Evolutionary conservation across 2,888 invertebrate genomes (phyloP).

Genomic region (Gnatocerus cornutus): DNA sequence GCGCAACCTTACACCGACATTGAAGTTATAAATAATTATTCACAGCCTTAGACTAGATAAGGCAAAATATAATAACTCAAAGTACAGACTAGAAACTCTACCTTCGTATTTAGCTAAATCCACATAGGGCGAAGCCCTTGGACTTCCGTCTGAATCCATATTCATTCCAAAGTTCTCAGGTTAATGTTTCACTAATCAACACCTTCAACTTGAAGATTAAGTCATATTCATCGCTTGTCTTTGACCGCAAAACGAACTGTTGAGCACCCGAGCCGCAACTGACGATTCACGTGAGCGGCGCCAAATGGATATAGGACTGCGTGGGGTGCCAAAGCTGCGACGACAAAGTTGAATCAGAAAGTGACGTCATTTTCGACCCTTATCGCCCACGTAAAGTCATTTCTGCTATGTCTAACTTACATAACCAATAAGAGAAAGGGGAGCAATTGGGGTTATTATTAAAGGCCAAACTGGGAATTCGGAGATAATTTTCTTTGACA

Average conservation of each 20-base stretch:
- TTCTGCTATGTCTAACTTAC: constrained; percentile 14
- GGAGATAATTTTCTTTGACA: not conserved
- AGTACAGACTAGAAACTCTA: constrained; percentile 37
- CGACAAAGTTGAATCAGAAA: constrained; percentile 42
- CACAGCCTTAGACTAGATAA: constrained; percentile 13
- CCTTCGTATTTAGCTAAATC: constrained; percentile 60
- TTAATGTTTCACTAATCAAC: constrained; percentile 17
- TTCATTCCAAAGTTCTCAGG: constrained; percentile 11
- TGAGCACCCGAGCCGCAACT: constrained; percentile 12
- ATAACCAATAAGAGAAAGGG: constrained; percentile 14
- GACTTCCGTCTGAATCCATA: constrained; percentile 57
- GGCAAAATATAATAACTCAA: constrained; percentile 1
- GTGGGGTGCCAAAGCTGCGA: constrained; percentile 41
- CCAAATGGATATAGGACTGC: constrained; percentile 37
- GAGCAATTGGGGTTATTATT: not conserved
- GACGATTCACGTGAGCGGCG: constrained; percentile 44
- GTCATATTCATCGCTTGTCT: not conserved
- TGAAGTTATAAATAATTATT: constrained; percentile 38
- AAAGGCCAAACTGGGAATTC: not conserved
- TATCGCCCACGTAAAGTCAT: constrained; percentile 41
- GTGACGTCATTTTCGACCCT: constrained; percentile 45
- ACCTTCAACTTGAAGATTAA: constrained; percentile 4
- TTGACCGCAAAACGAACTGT: not conserved
- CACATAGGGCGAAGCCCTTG: constrained; percentile 56
- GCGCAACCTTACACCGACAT: constrained; percentile 29